Conservation (phyloP, 2,113 vertebrate species). For the Gallinago undulata region DNA sequence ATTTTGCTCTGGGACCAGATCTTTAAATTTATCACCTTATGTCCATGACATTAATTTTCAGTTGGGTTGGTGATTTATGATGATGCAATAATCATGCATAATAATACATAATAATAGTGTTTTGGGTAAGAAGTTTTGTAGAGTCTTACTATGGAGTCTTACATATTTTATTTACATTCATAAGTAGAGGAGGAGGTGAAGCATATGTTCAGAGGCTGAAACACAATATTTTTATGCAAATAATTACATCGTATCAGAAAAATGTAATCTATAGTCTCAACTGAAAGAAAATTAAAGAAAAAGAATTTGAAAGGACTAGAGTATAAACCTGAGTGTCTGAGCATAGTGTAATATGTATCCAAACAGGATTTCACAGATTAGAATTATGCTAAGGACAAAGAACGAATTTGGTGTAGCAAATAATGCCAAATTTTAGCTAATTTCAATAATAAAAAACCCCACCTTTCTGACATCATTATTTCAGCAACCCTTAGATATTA, state of each 20-base stretch:
- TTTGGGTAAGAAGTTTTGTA: background rate
- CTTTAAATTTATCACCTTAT: background rate
- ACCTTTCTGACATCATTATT: background rate
- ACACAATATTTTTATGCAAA: background rate
- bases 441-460: background rate
- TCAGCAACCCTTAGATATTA: background rate
- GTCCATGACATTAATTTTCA: background rate
- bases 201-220: background rate
- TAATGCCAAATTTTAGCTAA: background rate
- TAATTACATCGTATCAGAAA: background rate
- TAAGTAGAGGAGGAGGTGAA: background rate
- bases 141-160: background rate
- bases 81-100: background rate
- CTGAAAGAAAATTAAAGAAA: too few relatives aligned
- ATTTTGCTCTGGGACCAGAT: background rate
- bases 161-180: background rate
- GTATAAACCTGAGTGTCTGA: background rate
- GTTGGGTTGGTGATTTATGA: background rate
- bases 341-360: background rate
- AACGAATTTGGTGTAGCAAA: background rate
- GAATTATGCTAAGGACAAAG: background rate
- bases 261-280: background rate
- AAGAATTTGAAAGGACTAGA: background rate
- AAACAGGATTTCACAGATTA: background rate
- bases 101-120: background rate